Base-by-base conservation (phyloP, 35 echinoderm and acorn worm genomes). In the Lytechinus variegatus region DNA sequence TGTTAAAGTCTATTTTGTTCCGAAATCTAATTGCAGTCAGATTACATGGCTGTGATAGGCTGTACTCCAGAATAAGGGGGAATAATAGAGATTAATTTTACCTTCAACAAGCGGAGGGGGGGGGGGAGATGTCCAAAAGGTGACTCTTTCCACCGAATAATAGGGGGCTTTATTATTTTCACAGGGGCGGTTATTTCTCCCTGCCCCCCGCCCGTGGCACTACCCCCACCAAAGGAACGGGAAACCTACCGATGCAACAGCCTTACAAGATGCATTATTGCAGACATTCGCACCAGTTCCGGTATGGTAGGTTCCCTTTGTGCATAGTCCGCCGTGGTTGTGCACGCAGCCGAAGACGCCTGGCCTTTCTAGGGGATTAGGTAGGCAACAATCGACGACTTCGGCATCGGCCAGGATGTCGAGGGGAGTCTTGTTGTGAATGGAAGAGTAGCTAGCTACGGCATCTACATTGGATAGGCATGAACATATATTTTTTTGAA, bases 231-330 rank as follows among this genome's bases (percentile, higher is more conserved):
- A 44, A 44, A 44, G 33, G 33, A 2, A 44, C 33, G 33, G 33
- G 33, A 44, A 10, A 90, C 52, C 13, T 90, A 90, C 88, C 88
- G 88, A 90, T 54, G 88, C 88, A 12, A 90, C 88, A 4, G 88
- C 88, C 88, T 90, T 90, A 21, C 88, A 90, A 1, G 88, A 90
- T 3, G 28, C 88, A 33, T 90, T 90, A 90, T 90, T 90, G n/a
- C 88, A 90, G 52, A 54, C 10, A 10, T 90, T 90, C 10, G 52
- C 10, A 54, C 10, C 27, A 90, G 88, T 14, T 3, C 88, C 88
- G 24, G 88, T 33, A 54, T 90, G 88, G 24, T 90, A 90, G 88
- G 88, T 14, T 1, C 52, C 52, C 8, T 51, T 33, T 5, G 5
- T 10, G 52, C 88, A 90, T 0, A 90, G 88, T 8, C 88, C 88